Evolutionary conservation across 2,113 vertebrate genomes (phyloP).

Genomic region (Phoenicopterus ruber): DNA sequence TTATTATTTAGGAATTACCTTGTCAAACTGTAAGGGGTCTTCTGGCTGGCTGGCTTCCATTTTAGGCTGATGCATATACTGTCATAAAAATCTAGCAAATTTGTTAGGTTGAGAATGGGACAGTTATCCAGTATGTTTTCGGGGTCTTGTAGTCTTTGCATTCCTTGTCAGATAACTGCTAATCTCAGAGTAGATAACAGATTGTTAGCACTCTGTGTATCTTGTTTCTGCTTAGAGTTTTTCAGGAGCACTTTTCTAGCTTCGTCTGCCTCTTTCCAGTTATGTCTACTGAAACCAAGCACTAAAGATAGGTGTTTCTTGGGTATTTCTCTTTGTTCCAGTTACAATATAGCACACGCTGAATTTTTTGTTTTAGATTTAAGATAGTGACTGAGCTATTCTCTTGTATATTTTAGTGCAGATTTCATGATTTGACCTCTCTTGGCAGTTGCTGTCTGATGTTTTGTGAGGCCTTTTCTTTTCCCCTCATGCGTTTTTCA

Average conservation of each 20-base stretch:
- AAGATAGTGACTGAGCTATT: background rate
- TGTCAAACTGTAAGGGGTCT: background rate
- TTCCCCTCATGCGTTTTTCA: background rate
- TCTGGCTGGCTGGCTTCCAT: background rate
- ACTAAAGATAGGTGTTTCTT: background rate
- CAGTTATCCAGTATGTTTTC: background rate
- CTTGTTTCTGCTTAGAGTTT: background rate
- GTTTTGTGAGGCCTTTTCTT: background rate
- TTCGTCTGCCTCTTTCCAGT: background rate
- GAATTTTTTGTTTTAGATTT: background rate
- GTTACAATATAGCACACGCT: background rate
- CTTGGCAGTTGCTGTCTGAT: background rate
- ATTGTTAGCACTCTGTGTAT: background rate
- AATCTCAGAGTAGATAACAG: background rate
- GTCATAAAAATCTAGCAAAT: background rate
- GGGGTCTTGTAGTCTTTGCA: background rate
- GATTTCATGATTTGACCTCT: background rate
- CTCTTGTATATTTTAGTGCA: background rate
- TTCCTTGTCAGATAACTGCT: background rate
- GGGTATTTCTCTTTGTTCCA: background rate
- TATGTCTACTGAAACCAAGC: background rate
- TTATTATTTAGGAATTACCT: background rate
- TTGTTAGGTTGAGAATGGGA: background rate
- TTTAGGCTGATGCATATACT: rapidly evolving
- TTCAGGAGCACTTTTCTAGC: background rate